Evolutionary conservation across 2,113 vertebrate genomes (phyloP), one percentile per base, ranked within the genome.

Genomic region (Entelurus aequoreus): DNA sequence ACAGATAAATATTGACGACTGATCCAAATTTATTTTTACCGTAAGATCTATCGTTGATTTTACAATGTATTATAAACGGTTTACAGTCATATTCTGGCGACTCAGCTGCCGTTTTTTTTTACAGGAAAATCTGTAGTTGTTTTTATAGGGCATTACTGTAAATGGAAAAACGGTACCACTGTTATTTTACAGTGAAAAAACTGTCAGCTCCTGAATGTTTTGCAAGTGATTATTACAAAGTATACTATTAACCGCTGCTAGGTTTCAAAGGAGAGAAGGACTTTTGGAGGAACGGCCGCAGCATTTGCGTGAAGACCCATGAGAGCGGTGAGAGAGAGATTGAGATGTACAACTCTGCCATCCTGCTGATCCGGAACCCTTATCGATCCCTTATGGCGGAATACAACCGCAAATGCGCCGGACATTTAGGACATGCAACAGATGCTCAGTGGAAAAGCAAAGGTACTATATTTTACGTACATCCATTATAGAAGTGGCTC

Each of bases 261-360:
- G 96, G 97, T 72, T 99, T 99, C 75, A 98, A 96, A 89, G 97
- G 96, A 0, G 96, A 98, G 86, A 99, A 98, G 77, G 96, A 98
- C 77, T 96, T 96, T 81, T 99, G 97, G 97, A 92, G 93, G 86
- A 98, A 94, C 0, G 91, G 94, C 49, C 92, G 97, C 59, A 98
- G 94, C 69, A 92, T 99, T 84, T 98, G 96, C 0, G 91, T 99
- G 54, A 99, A 99, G 85, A 99, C 96, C 1, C 97, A 99, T 0
- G 97, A 99, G 86, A 99, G 97, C 0, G 94, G 97, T 49, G 90
- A 88, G 83, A 92, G 91, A 0, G 95, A 99, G 75, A 94, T 98
- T 0, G 94, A 98, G 65, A 95, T 96, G 92, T 99, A 95, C 0
- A 94, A 98, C 72, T 92, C 95, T 0, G 92, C 96, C 0, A 94